These are phyloP conservation scores for Drosophila pruinosa DNA, from an alignment of 1,140 invertebrate genomes.

Conservation along the genomic window DNA sequence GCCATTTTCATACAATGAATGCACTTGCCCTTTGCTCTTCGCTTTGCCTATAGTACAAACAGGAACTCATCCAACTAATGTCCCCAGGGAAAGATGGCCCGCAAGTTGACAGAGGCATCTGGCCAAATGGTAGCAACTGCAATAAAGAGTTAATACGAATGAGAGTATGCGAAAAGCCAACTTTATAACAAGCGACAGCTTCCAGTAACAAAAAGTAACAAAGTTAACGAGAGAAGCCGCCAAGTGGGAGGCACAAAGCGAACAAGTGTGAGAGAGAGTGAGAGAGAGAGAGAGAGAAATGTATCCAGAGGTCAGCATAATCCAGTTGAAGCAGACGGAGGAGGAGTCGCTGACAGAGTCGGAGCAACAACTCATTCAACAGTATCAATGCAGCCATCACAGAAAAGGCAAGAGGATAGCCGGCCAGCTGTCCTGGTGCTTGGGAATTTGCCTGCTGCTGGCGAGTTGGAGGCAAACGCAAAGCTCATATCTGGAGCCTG, in stretches of 20 bases:
- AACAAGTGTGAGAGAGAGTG: conserved; percentile 10
- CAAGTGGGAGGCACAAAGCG: no score
- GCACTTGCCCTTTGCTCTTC: conserved; percentile 2
- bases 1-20: conserved; percentile 11
- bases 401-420: neutral
- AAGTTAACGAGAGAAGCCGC: conserved; percentile 28
- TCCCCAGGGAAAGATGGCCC: conserved; percentile 18
- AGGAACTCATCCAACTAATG: neutral
- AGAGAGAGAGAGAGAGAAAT: conserved; percentile 33
- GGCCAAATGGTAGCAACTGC: conserved; percentile 43
- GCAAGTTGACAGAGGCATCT: conserved; percentile 9
- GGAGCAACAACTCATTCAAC: conserved; percentile 2
- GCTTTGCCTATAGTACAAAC: conserved; percentile 1
- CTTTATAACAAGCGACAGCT: conserved; percentile 45
- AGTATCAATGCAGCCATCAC: neutral
- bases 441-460: conserved; percentile 40
- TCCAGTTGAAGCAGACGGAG: conserved; percentile 11
- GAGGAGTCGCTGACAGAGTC: neutral
- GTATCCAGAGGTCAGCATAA: conserved; percentile 48
- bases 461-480: conserved; percentile 14
- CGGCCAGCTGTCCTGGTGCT: conserved; percentile 1
- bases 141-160: conserved; percentile 39
- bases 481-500: conserved; percentile 72
- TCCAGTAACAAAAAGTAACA: conserved; percentile 54
- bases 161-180: conserved; percentile 50